Evolutionary conservation across 2,888 invertebrate genomes (phyloP).

Genomic region (Platypus cylindrus): DNA sequence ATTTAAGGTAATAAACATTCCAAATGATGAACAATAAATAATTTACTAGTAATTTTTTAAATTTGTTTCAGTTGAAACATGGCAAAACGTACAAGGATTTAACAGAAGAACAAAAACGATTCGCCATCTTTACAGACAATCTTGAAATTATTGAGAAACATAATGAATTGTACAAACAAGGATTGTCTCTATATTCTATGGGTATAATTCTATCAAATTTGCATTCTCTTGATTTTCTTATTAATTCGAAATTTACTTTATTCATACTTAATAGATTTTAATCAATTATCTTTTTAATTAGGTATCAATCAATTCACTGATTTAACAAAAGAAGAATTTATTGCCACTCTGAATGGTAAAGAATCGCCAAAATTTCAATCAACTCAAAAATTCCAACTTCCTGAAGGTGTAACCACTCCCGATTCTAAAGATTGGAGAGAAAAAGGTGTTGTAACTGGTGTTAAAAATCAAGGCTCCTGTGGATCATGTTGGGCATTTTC

Average conservation of each 20-base stretch:
- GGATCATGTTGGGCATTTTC: conserved; percentile 4
- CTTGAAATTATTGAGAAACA: conserved; percentile 8
- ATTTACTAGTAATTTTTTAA: neutral
- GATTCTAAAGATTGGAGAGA: conserved; percentile 3
- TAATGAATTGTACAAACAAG: conserved; percentile 9
- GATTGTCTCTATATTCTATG: neutral
- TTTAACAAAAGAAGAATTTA: conserved; percentile 14
- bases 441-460: neutral
- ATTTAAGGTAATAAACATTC: conserved; percentile 9
- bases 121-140: conserved; percentile 9
- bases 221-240: neutral
- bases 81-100: conserved; percentile 4
- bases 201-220: neutral
- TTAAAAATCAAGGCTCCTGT: conserved; percentile 4
- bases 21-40: neutral
- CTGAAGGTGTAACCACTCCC: conserved; percentile 2
- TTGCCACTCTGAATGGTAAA: neutral
- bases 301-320: conserved; percentile 15
- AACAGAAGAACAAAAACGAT: conserved; percentile 10
- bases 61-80: conserved; percentile 3
- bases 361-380: neutral
- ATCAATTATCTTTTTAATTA: too few species aligned
- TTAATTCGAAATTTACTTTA: neutral
- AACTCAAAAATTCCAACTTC: neutral
- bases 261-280: too few species aligned